Evolutionary conservation across 1,140 invertebrate species (phyloP).

Genomic region (Apis dorsata): DNA sequence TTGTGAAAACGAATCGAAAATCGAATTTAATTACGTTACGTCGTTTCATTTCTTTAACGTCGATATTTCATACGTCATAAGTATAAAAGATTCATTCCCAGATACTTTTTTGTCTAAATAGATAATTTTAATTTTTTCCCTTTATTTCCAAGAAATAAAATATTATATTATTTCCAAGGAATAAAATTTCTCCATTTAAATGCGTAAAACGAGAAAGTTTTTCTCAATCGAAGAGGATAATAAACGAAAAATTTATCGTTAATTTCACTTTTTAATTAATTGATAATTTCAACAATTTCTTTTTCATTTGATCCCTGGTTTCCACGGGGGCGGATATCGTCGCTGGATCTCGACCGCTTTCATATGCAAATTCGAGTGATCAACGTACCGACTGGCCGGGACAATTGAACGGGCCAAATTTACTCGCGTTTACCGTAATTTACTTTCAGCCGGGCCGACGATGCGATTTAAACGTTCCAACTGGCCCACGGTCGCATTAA

Average conservation of each 20-base stretch:
- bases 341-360: conserved; percentile 45
- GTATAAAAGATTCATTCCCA: no score
- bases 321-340: conserved; percentile 50
- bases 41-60: no score
- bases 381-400: conserved; percentile 10
- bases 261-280: no score
- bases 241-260: no score
- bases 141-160: neutral
- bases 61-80: no score
- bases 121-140: no score
- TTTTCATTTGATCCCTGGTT: neutral
- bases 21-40: no score
- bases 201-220: no score
- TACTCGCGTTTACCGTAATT: conserved; percentile 60
- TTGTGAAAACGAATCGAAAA: no score
- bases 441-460: conserved; percentile 46
- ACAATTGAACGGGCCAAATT: conserved; percentile 56
- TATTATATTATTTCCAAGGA: no score
- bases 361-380: conserved; percentile 59
- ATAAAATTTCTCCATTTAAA: neutral
- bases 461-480: conserved; percentile 48
- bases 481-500: conserved; percentile 46
- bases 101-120: no score
- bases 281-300: neutral
- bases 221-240: no score